phyloP scores from a whole-genome alignment of 2,888 invertebrate species.

The Cordilura impudica region DNA sequence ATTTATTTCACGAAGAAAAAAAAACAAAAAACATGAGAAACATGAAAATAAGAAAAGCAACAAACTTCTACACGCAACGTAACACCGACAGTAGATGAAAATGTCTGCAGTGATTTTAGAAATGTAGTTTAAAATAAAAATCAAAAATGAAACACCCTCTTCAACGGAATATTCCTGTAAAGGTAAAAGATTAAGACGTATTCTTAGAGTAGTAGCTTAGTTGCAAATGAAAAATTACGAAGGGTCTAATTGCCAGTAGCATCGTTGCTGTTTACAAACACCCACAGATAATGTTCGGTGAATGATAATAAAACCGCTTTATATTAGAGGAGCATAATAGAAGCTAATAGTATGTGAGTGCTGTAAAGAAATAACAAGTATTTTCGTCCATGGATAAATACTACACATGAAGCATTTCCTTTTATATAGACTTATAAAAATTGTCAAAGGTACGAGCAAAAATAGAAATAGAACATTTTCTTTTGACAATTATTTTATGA shows the following conservation, averaged over 20 bases:
- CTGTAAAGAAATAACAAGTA: too few relatives aligned
- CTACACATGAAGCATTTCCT: too few relatives aligned
- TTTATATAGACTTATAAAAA: too few relatives aligned
- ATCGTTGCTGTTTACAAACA: not conserved
- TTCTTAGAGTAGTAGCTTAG: slow-evolving; percentile 14
- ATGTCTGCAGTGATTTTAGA: slow-evolving; percentile 61
- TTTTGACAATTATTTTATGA: too few relatives aligned
- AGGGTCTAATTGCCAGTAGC: slow-evolving; percentile 10
- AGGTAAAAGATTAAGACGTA: slow-evolving; percentile 49
- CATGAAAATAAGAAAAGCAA: not conserved
- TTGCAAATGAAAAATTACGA: slow-evolving; percentile 54
- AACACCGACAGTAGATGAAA: slow-evolving; percentile 39
- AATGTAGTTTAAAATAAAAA: slow-evolving; percentile 45
- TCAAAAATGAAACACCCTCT: slow-evolving; percentile 22
- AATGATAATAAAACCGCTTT: too few relatives aligned
- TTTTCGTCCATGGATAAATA: too few relatives aligned
- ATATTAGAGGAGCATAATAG: too few relatives aligned
- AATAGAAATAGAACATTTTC: too few relatives aligned
- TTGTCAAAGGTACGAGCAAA: too few relatives aligned
- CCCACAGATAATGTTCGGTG: not conserved
- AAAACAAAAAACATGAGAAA: slow-evolving; percentile 7
- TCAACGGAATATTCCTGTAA: slow-evolving; percentile 48
- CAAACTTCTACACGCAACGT: slow-evolving; percentile 36
- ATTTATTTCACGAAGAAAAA: slow-evolving; percentile 49
- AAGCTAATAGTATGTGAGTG: too few relatives aligned